phyloP scores from a whole-genome alignment of 53 echinoderm and acorn worm genomes.

The Zoroaster sp. region DNA sequence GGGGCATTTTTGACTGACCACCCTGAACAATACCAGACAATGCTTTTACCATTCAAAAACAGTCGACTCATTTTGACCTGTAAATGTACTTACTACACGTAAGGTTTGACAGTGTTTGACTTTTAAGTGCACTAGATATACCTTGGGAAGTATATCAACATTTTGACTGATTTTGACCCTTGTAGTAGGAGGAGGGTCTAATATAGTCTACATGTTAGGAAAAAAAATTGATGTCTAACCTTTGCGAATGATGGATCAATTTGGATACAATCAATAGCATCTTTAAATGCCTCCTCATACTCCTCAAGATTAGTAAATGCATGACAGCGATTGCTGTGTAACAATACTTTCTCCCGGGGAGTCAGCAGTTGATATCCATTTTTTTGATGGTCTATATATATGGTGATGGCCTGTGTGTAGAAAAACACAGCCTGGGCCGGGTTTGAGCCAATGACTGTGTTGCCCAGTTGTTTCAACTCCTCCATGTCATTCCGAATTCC shows the following conservation, averaged over 20 bases:
- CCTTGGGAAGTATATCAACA: too few species aligned
- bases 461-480: not conserved
- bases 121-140: not conserved
- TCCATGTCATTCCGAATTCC: not conserved
- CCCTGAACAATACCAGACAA: too few species aligned
- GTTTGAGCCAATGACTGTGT: not conserved
- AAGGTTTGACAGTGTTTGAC: not conserved
- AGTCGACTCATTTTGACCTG: too few species aligned
- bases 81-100: too few species aligned
- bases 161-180: not conserved
- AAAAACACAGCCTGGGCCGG: not conserved
- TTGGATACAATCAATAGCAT: slow-evolving; percentile 5
- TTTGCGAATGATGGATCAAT: slow-evolving; percentile 22
- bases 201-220: not conserved
- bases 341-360: not conserved
- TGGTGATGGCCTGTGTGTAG: slow-evolving; percentile 3
- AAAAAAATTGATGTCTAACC: not conserved
- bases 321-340: slow-evolving; percentile 25
- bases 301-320: not conserved
- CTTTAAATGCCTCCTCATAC: not conserved
- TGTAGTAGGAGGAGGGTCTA: not conserved
- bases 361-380: not conserved
- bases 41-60: too few species aligned
- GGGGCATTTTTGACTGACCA: too few species aligned
- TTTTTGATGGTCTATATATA: not conserved